A percentile compares a stretch with the other conserved stretches of the same genome.
These are phyloP conservation scores for Venustoraphidia nigricollis DNA, from an alignment of 2,888 invertebrate species.

Conservation along the genomic window DNA sequence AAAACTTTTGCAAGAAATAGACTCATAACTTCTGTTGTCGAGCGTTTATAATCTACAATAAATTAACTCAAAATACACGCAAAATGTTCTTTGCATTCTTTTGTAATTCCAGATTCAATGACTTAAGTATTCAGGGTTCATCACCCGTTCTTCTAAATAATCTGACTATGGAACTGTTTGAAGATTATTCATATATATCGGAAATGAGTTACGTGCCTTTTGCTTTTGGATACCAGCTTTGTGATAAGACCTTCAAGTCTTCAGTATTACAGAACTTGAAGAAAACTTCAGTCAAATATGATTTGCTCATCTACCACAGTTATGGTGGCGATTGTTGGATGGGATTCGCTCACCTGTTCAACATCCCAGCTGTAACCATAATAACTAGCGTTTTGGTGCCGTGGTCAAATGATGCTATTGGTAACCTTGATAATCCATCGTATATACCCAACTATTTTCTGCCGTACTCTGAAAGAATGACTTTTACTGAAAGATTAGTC, in stretches of 20 bases:
- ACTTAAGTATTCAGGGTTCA: slow-evolving; percentile 10
- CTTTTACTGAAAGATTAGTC: slow-evolving; percentile 32
- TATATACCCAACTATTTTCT: slow-evolving; percentile 38
- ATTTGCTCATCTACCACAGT: slow-evolving; percentile 36
- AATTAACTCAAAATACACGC: too few relatives aligned
- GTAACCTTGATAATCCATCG: slow-evolving; percentile 40
- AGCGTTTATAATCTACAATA: too few relatives aligned
- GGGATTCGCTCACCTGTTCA: slow-evolving; percentile 38
- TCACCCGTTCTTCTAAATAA: slow-evolving; percentile 10
- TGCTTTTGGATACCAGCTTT: too few relatives aligned
- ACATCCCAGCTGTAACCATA: slow-evolving; percentile 37
- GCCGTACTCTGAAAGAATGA: slow-evolving; percentile 33
- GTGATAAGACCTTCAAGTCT: neutral
- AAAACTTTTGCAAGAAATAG: too few relatives aligned
- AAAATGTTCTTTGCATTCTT: neutral
- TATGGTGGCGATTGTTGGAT: slow-evolving; percentile 45
- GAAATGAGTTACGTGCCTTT: too few relatives aligned
- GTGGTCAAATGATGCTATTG: slow-evolving; percentile 37
- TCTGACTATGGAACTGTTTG: slow-evolving; percentile 3
- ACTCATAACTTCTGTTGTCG: too few relatives aligned
- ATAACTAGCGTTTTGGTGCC: slow-evolving; percentile 39
- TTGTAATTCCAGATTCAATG: slow-evolving; percentile 12
- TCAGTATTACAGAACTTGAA: slow-evolving; percentile 7
- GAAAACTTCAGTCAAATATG: slow-evolving; percentile 10
- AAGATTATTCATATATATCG: too few relatives aligned